phyloP scores from a whole-genome alignment of 2,797 vertebrate species.

The Valencia hispanica region DNA sequence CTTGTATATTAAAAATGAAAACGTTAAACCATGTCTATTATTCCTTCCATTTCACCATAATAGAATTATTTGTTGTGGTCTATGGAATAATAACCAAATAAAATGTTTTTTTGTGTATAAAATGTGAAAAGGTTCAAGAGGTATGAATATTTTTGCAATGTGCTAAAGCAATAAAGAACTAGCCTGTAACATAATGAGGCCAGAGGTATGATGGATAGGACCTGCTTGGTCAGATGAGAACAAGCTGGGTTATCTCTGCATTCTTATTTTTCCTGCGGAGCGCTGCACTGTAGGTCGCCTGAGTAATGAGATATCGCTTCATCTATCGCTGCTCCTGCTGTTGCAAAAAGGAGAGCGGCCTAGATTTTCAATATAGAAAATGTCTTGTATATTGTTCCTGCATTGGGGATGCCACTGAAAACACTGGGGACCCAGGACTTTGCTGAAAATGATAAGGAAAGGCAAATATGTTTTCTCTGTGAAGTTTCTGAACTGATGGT shows the following conservation, averaged over 20 bases:
- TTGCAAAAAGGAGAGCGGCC: conserved; percentile 40
- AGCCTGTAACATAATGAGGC: conserved; percentile 60
- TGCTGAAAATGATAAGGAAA: not conserved
- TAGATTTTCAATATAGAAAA: conserved; percentile 57
- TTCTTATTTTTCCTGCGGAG: not conserved
- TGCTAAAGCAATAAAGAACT: conserved; percentile 56
- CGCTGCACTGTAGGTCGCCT: conserved; percentile 15
- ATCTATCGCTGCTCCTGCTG: conserved; percentile 23
- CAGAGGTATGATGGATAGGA: conserved; percentile 74
- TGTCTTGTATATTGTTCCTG: conserved; percentile 11
- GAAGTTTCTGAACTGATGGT: not conserved
- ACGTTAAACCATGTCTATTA: not conserved
- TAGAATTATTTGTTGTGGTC: not conserved
- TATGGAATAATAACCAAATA: not conserved
- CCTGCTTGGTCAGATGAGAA: conserved; percentile 52
- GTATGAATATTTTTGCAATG: not conserved
- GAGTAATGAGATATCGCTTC: conserved; percentile 42
- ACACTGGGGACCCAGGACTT: conserved; percentile 12
- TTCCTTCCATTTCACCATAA: not conserved
- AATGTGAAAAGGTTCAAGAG: not conserved
- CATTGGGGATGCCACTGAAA: conserved; percentile 25
- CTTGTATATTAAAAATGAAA: not conserved
- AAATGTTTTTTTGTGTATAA: not conserved
- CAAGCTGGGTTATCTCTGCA: conserved; percentile 41
- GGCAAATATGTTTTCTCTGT: not conserved